Evolutionary conservation across 2,797 vertebrate species (phyloP), one percentile per base, ranked within the genome.

Genomic region (Siniperca obscura): DNA sequence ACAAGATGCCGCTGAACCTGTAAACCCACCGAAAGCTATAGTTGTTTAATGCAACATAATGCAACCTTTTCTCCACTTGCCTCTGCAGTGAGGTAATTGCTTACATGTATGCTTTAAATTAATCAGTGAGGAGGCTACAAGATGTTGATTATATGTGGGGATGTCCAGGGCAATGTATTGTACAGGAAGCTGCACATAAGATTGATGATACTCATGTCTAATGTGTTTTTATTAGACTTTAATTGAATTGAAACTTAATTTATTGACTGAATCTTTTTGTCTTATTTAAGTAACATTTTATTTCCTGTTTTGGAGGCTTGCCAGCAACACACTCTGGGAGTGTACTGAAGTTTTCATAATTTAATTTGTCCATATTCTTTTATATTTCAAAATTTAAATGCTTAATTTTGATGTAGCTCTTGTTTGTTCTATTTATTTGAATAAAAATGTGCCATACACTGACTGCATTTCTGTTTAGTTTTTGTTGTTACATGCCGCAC

Each of bases 271-370:
- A 46, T 30, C 1, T 2, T 8, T 46, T 44, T 25, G 38, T 48
- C 5, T 64, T 52, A 9, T 42, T 55, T 67, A 13, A 27, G 16
- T n/a, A 36, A 8, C 5, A 8, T 57, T 42, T n/a, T 36, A 30
- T 67, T 48, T 55, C 9, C 19, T 59, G 44, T 48, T 22, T n/a
- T 30, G 1, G 21, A 38, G 2, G 34, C 10, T 78, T 79, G 42
- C 21, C 71, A 76, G 76, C 68, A 79, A 59, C 69, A 76, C 69
- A 69, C 57, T 82, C 68, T 64, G 27, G 52, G 53, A 12, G 55
- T 61, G 38, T n/a, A 34, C 68, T 60, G 22, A 67, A 30, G 27
- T 50, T 62, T 8, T 22, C 27, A 62, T 36, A 8, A 38, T 25
- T 62, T 21, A 16, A 61, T 60, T 62, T 73, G 27, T 73, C 40